Evolutionary conservation across 2,113 vertebrate species (phyloP), one percentile per base, ranked within the genome.

Genomic region (Sterna hirundo): DNA sequence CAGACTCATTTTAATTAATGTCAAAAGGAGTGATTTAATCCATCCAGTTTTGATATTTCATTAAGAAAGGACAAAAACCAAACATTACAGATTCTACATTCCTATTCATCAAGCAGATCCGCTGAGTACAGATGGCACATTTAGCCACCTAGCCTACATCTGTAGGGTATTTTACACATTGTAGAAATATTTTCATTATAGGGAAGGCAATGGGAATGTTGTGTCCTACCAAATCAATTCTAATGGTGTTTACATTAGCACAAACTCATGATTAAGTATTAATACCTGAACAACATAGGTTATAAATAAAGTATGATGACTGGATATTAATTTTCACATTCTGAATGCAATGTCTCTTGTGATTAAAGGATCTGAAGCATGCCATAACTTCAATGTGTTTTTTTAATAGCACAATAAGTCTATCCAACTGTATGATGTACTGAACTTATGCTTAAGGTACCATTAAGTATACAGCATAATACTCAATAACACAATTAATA

Each of bases 271-370:
- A 72, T 34, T 65, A 88, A 51, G 21, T 58, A 91, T 84, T 76
- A 79, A 94, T 84, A 90, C 36, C 36, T 84, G 58, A 86, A 94
- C 64, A 84, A 79, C 49, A 46, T 2, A 16, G 17, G 13, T 51
- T 83, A 86, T 89, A 92, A 81, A 82, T 86, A 89, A 95, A 58
- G 19, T 42, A 82, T 71, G 49, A 55, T 6, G 18, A n/a, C n/a
- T 69, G 29, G 69, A 72, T 88, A 88, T 62, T 94, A 78, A 83
- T 94, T 94, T 91, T 78, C 78, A 20, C 64, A 70, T 78, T 93
- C 88, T 88, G 61, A 88, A 79, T 38, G 65, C 46, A 76, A 34
- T 15, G 12, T 38, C 22, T 90, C 76, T 70, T 62, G n/a, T 49
- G 85, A 81, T 71, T 90, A 60, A 72, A 82, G 49, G 23, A 80